Evolutionary conservation across 2,888 invertebrate genomes (phyloP).

Genomic region (Ornithoptera alexandrae): DNA sequence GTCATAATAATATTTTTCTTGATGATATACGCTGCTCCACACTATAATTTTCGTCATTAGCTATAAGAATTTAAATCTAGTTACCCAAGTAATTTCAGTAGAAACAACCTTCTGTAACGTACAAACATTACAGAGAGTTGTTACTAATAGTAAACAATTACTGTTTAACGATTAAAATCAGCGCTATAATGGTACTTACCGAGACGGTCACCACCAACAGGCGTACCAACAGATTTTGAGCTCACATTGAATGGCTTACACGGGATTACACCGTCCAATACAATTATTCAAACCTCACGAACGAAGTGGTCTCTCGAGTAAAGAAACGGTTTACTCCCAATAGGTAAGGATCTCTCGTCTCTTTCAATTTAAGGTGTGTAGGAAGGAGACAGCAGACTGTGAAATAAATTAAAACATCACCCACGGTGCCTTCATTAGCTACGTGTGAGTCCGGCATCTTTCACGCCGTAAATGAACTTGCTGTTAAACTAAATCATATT

Average conservation of each 20-base stretch:
- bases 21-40: no score
- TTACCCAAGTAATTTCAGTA: no score
- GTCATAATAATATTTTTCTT: no score
- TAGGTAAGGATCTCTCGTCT: conserved; percentile 33
- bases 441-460: conserved; percentile 65
- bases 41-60: no score
- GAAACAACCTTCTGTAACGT: no score
- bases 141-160: no score
- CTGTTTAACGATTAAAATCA: no score
- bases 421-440: conserved; percentile 57
- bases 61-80: no score
- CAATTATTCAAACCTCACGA: conserved; percentile 64
- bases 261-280: conserved; percentile 48
- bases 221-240: conserved; percentile 10
- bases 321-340: conserved; percentile 32
- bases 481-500: conserved; percentile 63
- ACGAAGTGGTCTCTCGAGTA: conserved; percentile 41
- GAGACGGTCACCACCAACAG: background rate
- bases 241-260: conserved; percentile 37
- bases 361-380: conserved; percentile 26
- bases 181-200: no score
- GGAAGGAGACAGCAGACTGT: conserved; percentile 44
- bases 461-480: conserved; percentile 57
- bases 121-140: no score
- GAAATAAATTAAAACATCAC: conserved; percentile 54